Percentiles rank a stretch among this genome's conserved stretches.
These are phyloP conservation scores for Pachypanchax playfairii DNA, from an alignment of 2,113 vertebrate species.

Conservation along the genomic window DNA sequence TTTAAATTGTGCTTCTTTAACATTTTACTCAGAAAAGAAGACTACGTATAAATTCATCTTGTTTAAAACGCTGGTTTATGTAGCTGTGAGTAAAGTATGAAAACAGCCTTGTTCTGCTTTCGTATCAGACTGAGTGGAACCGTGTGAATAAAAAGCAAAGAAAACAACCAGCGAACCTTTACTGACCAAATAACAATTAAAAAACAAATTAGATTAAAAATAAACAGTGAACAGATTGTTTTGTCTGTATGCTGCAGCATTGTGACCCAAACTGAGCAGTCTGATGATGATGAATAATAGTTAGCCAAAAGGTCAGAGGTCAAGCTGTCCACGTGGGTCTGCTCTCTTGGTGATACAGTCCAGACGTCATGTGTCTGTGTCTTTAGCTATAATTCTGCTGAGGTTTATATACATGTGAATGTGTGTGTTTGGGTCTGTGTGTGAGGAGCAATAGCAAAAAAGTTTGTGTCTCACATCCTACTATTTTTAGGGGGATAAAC, in stretches of 20 bases:
- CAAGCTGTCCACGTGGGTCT: slow-evolving; percentile 68
- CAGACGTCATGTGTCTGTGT: slow-evolving; percentile 58
- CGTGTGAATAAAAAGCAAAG: slow-evolving; percentile 12
- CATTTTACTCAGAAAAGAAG: no score
- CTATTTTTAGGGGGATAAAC: background rate
- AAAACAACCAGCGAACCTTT: slow-evolving; percentile 32
- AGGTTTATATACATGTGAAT: slow-evolving; percentile 32
- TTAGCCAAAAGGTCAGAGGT: slow-evolving; percentile 60
- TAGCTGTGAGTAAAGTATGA: background rate
- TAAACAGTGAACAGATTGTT: slow-evolving; percentile 29
- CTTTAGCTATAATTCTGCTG: slow-evolving; percentile 39
- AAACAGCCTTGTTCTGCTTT: slow-evolving; percentile 8
- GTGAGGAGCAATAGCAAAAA: slow-evolving; percentile 4
- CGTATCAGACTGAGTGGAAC: background rate
- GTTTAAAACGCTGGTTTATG: no score
- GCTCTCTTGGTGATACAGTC: slow-evolving; percentile 68
- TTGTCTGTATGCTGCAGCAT: slow-evolving; percentile 28
- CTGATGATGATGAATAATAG: slow-evolving; percentile 75
- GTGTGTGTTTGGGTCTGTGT: slow-evolving; percentile 11
- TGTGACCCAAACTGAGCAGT: slow-evolving; percentile 16
- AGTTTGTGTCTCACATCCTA: background rate
- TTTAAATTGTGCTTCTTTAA: background rate
- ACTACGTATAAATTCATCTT: no score
- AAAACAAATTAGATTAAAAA: slow-evolving; percentile 23
- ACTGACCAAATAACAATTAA: slow-evolving; percentile 18